A percentile compares a stretch with the other conserved stretches of the same genome.
These are phyloP conservation scores for Archips xylosteana DNA, from an alignment of 2,888 invertebrate genomes.

Conservation along the genomic window DNA sequence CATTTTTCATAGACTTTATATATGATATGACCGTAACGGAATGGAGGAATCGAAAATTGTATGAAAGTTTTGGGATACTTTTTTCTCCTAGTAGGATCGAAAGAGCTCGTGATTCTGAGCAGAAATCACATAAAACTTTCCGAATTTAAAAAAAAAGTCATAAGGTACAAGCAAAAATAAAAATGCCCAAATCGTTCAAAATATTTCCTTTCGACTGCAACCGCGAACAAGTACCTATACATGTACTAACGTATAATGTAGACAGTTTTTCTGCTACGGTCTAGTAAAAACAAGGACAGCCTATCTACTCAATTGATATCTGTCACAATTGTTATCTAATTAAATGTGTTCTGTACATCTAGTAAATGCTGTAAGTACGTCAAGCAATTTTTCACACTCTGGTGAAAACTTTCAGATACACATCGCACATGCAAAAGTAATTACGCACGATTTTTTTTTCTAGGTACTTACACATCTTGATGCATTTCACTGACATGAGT, in stretches of 20 bases:
- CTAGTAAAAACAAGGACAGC: slow-evolving; percentile 28
- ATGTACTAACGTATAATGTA: background rate
- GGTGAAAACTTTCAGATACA: slow-evolving; percentile 29
- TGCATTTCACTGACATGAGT: slow-evolving; percentile 36
- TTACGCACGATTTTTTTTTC: slow-evolving; percentile 21
- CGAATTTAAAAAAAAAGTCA: too few relatives aligned
- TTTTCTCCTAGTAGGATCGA: too few relatives aligned
- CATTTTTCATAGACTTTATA: too few relatives aligned
- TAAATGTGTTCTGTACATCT: slow-evolving; percentile 12
- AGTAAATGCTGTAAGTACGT: background rate
- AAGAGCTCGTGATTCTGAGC: too few relatives aligned
- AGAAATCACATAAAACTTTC: too few relatives aligned
- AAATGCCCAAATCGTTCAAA: too few relatives aligned
- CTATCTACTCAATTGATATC: slow-evolving; percentile 28
- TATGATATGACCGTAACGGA: too few relatives aligned
- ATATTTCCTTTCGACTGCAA: background rate
- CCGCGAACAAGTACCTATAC: too few relatives aligned
- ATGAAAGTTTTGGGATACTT: too few relatives aligned
- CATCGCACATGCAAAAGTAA: slow-evolving; percentile 30
- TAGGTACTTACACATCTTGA: background rate
- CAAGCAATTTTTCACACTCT: background rate
- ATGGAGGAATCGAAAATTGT: too few relatives aligned
- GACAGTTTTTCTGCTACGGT: slow-evolving; percentile 25
- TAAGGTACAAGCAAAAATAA: too few relatives aligned
- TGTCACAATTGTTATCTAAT: slow-evolving; percentile 27